Conservation (phyloP, 2,113 vertebrate genomes). For the Prochilodus magdalenae region DNA sequence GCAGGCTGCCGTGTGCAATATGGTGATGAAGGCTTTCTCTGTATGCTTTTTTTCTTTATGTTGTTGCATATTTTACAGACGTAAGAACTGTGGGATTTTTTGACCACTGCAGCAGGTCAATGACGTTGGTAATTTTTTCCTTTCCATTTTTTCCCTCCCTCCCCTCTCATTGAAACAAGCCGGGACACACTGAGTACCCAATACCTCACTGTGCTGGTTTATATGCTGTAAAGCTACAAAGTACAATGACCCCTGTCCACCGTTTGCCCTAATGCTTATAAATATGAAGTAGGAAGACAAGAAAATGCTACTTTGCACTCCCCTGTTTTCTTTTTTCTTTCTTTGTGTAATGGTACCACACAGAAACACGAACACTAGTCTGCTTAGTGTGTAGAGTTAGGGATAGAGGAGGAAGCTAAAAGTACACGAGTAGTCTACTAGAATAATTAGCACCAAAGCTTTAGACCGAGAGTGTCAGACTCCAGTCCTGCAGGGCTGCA, state of each 20-base stretch:
- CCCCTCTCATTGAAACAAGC: constrained; percentile 58
- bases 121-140: constrained; percentile 99
- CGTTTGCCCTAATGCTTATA: not conserved
- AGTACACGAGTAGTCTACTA: not conserved
- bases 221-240: constrained; percentile 13
- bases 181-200: constrained; percentile 45
- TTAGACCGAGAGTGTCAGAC: not conserved
- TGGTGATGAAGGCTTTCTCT: constrained; percentile 84
- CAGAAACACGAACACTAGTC: not conserved
- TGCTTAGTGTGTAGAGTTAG: not conserved
- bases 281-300: not conserved
- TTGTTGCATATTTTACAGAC: constrained; percentile 99
- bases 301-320: not conserved
- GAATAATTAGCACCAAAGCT: not conserved
- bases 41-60: constrained; percentile 86
- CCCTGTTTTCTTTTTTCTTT: not conserved
- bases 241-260: constrained; percentile 14
- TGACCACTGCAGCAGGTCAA: constrained; percentile 98
- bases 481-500: not conserved
- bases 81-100: constrained; percentile 99
- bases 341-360: not conserved
- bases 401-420: not conserved
- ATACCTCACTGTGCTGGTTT: constrained; percentile 36
- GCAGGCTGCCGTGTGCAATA: constrained; percentile 64
- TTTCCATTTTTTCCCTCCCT: constrained; percentile 93